Conservation (phyloP, 2,797 vertebrate genomes). For the Spea hammondii region DNA sequence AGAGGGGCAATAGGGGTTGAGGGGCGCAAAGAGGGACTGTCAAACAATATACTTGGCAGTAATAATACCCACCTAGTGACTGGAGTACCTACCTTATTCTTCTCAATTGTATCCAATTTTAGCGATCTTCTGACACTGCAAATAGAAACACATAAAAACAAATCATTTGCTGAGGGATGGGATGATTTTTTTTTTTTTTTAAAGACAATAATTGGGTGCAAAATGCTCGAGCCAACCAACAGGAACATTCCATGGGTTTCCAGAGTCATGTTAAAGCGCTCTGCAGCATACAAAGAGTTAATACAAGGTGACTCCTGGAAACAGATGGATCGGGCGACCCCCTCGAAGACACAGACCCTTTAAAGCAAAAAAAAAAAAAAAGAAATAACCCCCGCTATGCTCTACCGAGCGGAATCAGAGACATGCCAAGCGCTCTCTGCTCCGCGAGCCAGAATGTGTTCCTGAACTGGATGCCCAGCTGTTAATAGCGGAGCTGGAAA, state of each 20-base stretch:
- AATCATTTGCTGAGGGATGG: too few relatives aligned
- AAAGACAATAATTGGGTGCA: too few relatives aligned
- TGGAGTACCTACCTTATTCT: constrained; percentile 66
- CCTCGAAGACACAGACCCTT: constrained; percentile 68
- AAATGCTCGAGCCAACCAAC: too few relatives aligned
- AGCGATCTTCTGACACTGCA: constrained; percentile 75
- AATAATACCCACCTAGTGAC: not conserved
- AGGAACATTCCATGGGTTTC: too few relatives aligned
- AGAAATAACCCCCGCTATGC: constrained; percentile 50
- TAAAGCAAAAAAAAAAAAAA: constrained; percentile 60
- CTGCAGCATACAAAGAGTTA: not conserved
- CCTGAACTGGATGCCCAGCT: constrained; percentile 76
- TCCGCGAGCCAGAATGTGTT: constrained; percentile 69
- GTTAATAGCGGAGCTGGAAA: constrained; percentile 74
- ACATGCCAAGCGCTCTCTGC: constrained; percentile 63
- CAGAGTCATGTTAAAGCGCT: too few relatives aligned
- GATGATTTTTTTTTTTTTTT: too few relatives aligned
- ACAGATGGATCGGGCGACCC: constrained; percentile 74
- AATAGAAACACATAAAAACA: constrained; percentile 58
- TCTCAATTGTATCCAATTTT: constrained; percentile 59
- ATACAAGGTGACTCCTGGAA: constrained; percentile 64
- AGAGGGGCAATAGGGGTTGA: too few relatives aligned
- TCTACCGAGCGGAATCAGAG: constrained; percentile 69
- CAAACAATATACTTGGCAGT: too few relatives aligned
- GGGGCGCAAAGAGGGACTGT: too few relatives aligned